Evolutionary conservation across 1,140 invertebrate genomes (phyloP).

Genomic region (Formica selysi): DNA sequence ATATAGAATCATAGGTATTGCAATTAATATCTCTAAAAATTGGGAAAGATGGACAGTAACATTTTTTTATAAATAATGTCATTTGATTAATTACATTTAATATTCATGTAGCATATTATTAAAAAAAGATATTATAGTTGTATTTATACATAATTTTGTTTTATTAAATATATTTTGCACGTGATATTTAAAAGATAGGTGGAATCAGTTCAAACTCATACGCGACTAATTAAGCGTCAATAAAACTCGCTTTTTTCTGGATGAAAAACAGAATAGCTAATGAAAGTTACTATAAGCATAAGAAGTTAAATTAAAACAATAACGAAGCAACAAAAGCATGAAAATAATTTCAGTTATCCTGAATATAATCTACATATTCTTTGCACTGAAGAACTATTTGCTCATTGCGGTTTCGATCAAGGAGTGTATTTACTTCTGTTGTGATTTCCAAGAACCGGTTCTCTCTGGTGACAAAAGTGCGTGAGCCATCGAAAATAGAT

Average conservation of each 20-base stretch:
- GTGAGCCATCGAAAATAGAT: not conserved
- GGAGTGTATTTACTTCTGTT: not conserved
- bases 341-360: constrained; percentile 12
- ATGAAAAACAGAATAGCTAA: not conserved
- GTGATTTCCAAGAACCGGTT: constrained; percentile 13
- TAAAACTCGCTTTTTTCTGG: not conserved
- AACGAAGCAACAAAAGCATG: not conserved
- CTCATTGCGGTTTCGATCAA: not conserved
- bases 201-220: not conserved
- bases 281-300: not conserved
- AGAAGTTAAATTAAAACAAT: constrained; percentile 22
- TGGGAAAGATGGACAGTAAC: not conserved
- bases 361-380: not conserved
- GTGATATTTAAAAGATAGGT: not conserved
- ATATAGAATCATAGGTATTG: not conserved
- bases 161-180: not conserved
- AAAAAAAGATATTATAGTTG: not conserved
- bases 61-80: not conserved
- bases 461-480: not conserved
- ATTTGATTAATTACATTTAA: not conserved
- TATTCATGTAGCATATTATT: not conserved
- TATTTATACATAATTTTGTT: not conserved
- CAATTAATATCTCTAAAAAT: not conserved
- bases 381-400: not conserved
- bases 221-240: not conserved